Percentiles rank a stretch among this genome's conserved stretches.
Evolutionary conservation across 2,113 vertebrate genomes (phyloP).

Genomic region (Ptychochromis oligacanthus): DNA sequence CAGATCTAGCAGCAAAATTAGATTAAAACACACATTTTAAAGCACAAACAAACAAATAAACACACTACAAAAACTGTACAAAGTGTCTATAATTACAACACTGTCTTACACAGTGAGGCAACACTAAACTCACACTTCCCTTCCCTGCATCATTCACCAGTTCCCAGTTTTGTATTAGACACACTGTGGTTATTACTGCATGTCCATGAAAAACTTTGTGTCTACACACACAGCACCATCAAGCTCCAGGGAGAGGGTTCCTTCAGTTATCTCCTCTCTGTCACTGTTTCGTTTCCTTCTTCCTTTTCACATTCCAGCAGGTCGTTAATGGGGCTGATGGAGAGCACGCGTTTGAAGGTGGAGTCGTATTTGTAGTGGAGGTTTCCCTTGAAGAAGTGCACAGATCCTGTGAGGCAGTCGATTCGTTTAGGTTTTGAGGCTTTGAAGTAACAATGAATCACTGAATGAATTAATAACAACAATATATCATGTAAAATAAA

Average conservation of each 20-base stretch:
- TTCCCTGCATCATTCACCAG: slow-evolving; percentile 5
- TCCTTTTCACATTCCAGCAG: slow-evolving; percentile 50
- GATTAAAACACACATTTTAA: neutral
- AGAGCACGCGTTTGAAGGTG: slow-evolving; percentile 16
- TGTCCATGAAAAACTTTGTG: neutral
- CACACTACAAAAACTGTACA: neutral
- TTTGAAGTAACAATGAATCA: neutral
- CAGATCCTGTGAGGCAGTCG: slow-evolving; percentile 35
- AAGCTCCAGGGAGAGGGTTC: rapidly evolving
- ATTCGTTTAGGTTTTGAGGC: neutral
- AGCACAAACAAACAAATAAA: neutral
- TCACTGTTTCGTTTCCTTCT: neutral
- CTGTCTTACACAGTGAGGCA: slow-evolving; percentile 13
- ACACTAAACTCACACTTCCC: slow-evolving; percentile 40
- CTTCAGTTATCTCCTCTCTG: neutral
- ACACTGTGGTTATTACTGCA: slow-evolving; percentile 5
- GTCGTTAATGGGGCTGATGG: slow-evolving; percentile 13
- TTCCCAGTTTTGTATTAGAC: neutral
- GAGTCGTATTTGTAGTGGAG: slow-evolving; percentile 54
- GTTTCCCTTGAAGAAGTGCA: slow-evolving; percentile 68
- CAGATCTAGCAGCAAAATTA: neutral
- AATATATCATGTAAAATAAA: too few species aligned
- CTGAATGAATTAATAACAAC: too few species aligned
- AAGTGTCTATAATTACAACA: slow-evolving; percentile 5
- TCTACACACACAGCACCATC: neutral